phyloP scores from a whole-genome alignment of 2,113 vertebrate genomes.

The Chloropsis cyanopogon region DNA sequence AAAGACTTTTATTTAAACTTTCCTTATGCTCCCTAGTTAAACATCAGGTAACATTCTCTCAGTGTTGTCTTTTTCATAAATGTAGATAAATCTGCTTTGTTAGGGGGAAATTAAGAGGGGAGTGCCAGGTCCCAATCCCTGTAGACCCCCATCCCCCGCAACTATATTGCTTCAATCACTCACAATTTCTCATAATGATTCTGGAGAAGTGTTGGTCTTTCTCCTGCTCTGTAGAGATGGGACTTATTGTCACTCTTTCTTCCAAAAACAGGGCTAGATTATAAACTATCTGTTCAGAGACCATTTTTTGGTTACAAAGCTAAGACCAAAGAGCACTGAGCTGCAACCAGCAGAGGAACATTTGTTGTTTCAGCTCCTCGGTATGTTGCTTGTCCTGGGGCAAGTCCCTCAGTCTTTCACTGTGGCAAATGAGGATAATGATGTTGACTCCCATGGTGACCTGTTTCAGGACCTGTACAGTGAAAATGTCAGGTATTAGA shows the following conservation, averaged over 20 bases:
- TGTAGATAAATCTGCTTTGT: background rate
- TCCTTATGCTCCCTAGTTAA: background rate
- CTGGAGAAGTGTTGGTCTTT: background rate
- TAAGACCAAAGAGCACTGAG: background rate
- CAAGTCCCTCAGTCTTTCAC: background rate
- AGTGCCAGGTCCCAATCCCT: accelerated
- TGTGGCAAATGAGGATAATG: background rate
- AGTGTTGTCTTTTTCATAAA: background rate
- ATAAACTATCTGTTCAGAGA: background rate
- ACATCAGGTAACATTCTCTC: background rate
- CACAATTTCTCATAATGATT: background rate
- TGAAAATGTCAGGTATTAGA: background rate
- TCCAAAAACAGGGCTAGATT: background rate
- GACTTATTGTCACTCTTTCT: background rate
- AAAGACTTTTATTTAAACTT: constrained; percentile 22
- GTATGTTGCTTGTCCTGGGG: background rate
- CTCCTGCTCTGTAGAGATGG: background rate
- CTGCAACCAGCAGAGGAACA: background rate
- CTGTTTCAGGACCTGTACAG: background rate
- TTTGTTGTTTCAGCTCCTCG: background rate
- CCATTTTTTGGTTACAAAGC: background rate
- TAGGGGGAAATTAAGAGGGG: background rate
- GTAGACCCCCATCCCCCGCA: accelerated
- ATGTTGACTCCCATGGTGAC: background rate
- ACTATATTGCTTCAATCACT: background rate